Evolutionary conservation across 2,888 invertebrate species (phyloP).

Genomic region (Dascillus cervinus): DNA sequence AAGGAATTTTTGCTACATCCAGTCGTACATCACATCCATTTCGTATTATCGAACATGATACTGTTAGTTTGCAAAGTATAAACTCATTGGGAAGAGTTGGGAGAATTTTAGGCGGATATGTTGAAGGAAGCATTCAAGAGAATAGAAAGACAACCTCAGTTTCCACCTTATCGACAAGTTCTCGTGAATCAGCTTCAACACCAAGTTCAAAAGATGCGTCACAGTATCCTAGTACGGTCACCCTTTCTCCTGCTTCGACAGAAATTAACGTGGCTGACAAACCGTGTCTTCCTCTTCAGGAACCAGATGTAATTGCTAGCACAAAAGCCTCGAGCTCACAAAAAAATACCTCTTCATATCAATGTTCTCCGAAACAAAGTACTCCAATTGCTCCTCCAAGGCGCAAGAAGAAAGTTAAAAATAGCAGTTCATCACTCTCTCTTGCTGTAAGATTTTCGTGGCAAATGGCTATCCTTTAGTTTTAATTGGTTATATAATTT

Average conservation of each 20-base stretch:
- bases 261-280: conserved; percentile 16
- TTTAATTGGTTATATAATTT: too few relatives aligned
- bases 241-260: conserved; percentile 25
- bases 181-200: conserved; percentile 38
- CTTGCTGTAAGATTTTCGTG: conserved; percentile 22
- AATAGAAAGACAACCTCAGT: conserved; percentile 31
- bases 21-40: conserved; percentile 68
- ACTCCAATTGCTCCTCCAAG: conserved; percentile 71
- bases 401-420: conserved; percentile 61
- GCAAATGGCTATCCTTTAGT: background rate
- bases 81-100: conserved; percentile 80
- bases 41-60: conserved; percentile 79
- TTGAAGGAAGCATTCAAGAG: conserved; percentile 22
- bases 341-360: conserved; percentile 18
- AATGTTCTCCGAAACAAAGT: conserved; percentile 24
- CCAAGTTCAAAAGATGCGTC: conserved; percentile 37
- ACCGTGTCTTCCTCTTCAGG: conserved; percentile 52
- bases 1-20: conserved; percentile 62
- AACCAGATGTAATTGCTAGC: conserved; percentile 90
- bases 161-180: conserved; percentile 37
- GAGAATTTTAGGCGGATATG: conserved; percentile 60
- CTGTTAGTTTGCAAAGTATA: conserved; percentile 81
- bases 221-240: conserved; percentile 37
- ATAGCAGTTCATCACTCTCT: conserved; percentile 19
- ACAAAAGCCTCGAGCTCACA: conserved; percentile 56